Conservation (phyloP, 2,113 vertebrate species). For the Xiphophorus maculatus region DNA sequence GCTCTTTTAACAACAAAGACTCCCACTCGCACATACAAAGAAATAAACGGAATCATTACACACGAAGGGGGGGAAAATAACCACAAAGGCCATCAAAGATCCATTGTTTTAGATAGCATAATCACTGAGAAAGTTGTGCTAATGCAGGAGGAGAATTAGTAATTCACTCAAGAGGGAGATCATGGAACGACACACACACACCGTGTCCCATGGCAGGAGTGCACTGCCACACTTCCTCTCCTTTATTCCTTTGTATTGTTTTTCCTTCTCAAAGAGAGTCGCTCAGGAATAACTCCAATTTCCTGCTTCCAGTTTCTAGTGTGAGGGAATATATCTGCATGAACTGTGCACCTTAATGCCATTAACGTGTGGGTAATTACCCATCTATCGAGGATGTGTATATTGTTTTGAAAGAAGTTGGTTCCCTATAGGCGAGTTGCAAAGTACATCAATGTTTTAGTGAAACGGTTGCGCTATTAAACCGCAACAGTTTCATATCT, state of each 20-base stretch:
- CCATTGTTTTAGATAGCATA: slow-evolving; percentile 26
- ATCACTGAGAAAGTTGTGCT: slow-evolving; percentile 47
- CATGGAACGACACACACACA: slow-evolving; percentile 35
- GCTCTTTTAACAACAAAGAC: slow-evolving; percentile 72
- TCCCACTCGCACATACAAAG: slow-evolving; percentile 49
- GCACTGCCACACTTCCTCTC: slow-evolving; percentile 37
- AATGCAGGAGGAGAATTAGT: slow-evolving; percentile 40
- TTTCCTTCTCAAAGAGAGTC: slow-evolving; percentile 55
- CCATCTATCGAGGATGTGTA: background rate
- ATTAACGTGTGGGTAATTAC: slow-evolving; percentile 29
- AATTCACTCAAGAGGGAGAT: slow-evolving; percentile 39
- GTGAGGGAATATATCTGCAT: slow-evolving; percentile 46
- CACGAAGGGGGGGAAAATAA: background rate
- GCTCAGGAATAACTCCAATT: slow-evolving; percentile 62
- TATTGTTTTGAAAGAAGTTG: no score
- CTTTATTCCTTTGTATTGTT: slow-evolving; percentile 46
- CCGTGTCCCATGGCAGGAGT: slow-evolving; percentile 11
- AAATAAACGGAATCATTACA: slow-evolving; percentile 19
- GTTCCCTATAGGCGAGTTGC: background rate
- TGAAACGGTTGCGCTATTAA: no score
- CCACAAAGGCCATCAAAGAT: slow-evolving; percentile 40
- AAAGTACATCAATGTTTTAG: no score
- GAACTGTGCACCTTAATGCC: slow-evolving; percentile 14
- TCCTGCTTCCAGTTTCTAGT: slow-evolving; percentile 58
- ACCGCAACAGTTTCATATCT: no score